Conservation (phyloP, 2,113 vertebrate species). For the Neodon shergylaensis region DNA sequence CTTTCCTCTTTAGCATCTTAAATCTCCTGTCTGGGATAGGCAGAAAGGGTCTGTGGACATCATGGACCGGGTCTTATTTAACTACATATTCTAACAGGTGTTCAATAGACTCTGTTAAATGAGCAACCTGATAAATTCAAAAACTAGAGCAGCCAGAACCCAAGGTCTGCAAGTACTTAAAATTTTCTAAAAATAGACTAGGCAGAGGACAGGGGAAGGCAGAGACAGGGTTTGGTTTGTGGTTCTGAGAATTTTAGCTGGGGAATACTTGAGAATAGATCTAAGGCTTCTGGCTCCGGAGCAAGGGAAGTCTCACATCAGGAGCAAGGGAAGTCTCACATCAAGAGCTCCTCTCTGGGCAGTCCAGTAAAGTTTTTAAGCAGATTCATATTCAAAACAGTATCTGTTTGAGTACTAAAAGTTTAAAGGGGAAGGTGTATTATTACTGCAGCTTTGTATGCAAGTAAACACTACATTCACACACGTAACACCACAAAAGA, state of each 20-base stretch:
- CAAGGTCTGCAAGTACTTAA: background rate
- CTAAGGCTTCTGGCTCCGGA: background rate
- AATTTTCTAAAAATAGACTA: background rate
- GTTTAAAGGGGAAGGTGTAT: background rate
- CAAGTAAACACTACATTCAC: slow-evolving; percentile 50
- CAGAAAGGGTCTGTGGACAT: slow-evolving; percentile 69
- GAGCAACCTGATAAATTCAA: slow-evolving; percentile 37
- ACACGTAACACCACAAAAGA: slow-evolving; percentile 32
- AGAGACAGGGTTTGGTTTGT: background rate
- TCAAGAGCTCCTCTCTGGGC: background rate
- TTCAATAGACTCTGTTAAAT: slow-evolving; percentile 67
- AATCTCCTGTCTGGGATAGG: slow-evolving; percentile 70
- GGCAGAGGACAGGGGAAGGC: background rate
- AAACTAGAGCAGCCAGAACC: background rate
- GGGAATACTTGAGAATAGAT: background rate
- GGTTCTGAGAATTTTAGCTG: background rate
- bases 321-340: slow-evolving; percentile 21
- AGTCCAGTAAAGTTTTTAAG: background rate
- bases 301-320: slow-evolving; percentile 32
- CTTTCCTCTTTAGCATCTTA: slow-evolving; percentile 75
- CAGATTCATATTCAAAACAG: slow-evolving; percentile 44
- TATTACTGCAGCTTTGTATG: slow-evolving; percentile 19
- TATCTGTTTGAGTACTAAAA: slow-evolving; percentile 44
- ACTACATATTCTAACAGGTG: slow-evolving; percentile 69
- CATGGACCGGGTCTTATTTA: slow-evolving; percentile 68